A percentile compares a stretch with the other conserved stretches of the same genome.
Evolutionary conservation across 1,140 invertebrate species (phyloP).

Genomic region (Coboldia fuscipes): DNA sequence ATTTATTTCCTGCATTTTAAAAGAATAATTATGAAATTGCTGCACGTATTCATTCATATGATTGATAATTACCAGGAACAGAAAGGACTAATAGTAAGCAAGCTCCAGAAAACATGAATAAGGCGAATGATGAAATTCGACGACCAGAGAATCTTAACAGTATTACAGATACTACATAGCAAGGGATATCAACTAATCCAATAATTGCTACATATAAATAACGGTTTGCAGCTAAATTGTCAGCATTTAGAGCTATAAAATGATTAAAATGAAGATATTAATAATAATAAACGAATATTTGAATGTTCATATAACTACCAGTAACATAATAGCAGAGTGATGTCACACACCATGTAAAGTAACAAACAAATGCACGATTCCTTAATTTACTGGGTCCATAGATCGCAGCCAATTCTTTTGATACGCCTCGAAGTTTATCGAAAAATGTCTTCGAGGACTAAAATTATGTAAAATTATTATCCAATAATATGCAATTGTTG

Average conservation of each 20-base stretch:
- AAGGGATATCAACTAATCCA: slow-evolving; percentile 26
- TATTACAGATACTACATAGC: slow-evolving; percentile 25
- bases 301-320: slow-evolving; percentile 7
- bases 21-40: neutral
- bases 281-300: neutral
- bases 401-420: slow-evolving; percentile 14
- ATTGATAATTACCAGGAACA: slow-evolving; percentile 13
- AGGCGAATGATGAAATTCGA: slow-evolving; percentile 16
- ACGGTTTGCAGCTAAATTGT: slow-evolving; percentile 24
- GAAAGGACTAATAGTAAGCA: slow-evolving; percentile 21
- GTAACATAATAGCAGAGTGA: slow-evolving; percentile 27
- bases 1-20: slow-evolving; percentile 8
- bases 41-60: neutral
- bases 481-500: no score
- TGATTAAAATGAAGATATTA: no score
- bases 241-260: slow-evolving; percentile 24
- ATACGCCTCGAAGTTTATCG: slow-evolving; percentile 5
- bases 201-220: slow-evolving; percentile 24
- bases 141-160: slow-evolving; percentile 23
- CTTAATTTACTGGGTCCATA: slow-evolving; percentile 13
- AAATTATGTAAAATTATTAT: no score
- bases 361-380: slow-evolving; percentile 17
- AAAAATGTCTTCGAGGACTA: no score
- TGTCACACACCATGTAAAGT: slow-evolving; percentile 24
- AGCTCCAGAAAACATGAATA: slow-evolving; percentile 23